A percentile compares a stretch with the other conserved stretches of the same genome.
These are phyloP conservation scores for Limosa lapponica DNA, from an alignment of 2,797 vertebrate genomes.

Conservation along the genomic window DNA sequence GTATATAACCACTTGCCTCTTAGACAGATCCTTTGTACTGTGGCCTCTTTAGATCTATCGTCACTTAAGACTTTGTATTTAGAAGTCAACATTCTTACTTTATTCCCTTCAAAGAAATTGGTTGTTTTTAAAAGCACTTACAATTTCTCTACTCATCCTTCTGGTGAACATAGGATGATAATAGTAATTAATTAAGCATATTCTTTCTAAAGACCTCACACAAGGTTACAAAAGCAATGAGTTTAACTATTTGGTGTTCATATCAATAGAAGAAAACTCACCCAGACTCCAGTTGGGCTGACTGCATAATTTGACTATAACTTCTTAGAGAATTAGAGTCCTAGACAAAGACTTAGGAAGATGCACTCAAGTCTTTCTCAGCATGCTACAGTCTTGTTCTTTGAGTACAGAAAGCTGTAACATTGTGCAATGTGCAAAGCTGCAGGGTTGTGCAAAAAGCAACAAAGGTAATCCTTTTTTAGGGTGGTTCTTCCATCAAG, in stretches of 20 bases:
- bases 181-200: not conserved
- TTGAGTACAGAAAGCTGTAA: not conserved
- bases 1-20: rapidly evolving
- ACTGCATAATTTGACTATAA: not conserved
- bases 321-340: not conserved
- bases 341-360: not conserved
- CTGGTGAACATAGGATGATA: not conserved
- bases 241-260: not conserved
- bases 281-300: not conserved
- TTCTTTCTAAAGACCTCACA: not conserved
- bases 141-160: not conserved
- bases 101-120: not conserved
- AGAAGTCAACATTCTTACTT: not conserved
- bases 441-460: not conserved
- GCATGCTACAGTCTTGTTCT: not conserved
- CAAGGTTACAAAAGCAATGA: not conserved
- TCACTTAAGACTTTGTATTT: not conserved
- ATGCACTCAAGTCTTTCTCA: not conserved
- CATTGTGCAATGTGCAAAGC: not conserved
- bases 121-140: not conserved
- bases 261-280: not conserved
- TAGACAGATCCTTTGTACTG: not conserved
- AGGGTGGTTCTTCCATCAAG: not conserved
- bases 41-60: not conserved
- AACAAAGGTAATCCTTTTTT: not conserved